Percentiles rank a stretch among this genome's conserved stretches.
Evolutionary conservation across 2,113 vertebrate genomes (phyloP).

Genomic region (Ardeotis arabs): DNA sequence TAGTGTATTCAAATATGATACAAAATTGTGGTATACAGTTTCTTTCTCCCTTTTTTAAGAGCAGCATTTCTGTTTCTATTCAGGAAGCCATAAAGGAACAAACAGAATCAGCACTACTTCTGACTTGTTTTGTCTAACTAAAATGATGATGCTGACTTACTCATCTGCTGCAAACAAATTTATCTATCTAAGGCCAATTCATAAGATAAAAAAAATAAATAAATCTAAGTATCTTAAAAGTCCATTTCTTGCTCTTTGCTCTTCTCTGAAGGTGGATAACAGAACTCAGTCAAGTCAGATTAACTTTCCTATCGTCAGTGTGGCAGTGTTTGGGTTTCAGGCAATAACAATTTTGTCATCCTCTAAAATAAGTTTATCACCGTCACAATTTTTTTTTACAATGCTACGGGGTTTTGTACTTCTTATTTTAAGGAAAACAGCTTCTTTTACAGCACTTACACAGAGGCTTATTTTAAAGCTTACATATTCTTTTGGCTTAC

Average conservation of each 20-base stretch:
- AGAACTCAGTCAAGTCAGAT: background rate
- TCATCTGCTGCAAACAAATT: background rate
- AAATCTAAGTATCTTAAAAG: background rate
- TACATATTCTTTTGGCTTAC: background rate
- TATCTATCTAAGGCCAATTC: background rate
- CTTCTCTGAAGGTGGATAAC: background rate
- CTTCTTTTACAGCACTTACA: slow-evolving; percentile 14
- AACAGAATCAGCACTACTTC: background rate
- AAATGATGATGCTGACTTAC: background rate
- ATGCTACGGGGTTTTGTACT: background rate
- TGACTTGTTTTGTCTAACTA: background rate
- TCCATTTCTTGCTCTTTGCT: background rate
- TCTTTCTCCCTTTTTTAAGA: background rate
- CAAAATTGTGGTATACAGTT: background rate
- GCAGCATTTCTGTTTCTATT: background rate
- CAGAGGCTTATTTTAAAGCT: background rate
- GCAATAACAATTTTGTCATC: slow-evolving; percentile 16
- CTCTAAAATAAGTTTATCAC: slow-evolving; percentile 29
- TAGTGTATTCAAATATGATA: background rate
- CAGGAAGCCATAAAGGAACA: background rate
- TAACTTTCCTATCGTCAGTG: background rate
- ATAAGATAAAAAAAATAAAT: background rate
- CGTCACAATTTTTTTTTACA: background rate
- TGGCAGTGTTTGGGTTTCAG: slow-evolving; percentile 13
- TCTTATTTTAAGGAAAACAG: slow-evolving; percentile 10